phyloP scores from a whole-genome alignment of 2,113 vertebrate species.

The Felis chaus region DNA sequence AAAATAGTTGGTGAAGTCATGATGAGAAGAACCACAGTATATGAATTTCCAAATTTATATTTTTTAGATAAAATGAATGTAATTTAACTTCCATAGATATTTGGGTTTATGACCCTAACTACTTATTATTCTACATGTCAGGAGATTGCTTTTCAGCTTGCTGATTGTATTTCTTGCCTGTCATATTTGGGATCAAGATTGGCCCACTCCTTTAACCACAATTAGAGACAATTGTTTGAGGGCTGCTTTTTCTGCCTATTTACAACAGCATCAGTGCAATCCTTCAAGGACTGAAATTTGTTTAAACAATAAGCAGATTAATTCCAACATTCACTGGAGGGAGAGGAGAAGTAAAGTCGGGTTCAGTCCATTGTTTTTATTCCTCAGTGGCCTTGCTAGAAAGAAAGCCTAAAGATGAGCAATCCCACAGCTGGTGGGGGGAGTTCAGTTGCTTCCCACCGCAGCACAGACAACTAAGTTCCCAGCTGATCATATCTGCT shows the following conservation, averaged over 20 bases:
- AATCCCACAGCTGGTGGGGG: not conserved
- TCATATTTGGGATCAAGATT: not conserved
- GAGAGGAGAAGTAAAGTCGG: not conserved
- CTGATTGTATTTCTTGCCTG: not conserved
- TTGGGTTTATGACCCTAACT: not conserved
- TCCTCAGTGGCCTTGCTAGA: not conserved
- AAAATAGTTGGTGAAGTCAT: not conserved
- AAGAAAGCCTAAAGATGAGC: not conserved
- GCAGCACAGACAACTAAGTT: not conserved
- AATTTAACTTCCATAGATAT: not conserved
- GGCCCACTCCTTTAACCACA: not conserved
- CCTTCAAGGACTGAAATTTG: not conserved
- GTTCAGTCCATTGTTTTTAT: not conserved
- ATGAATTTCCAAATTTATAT: not conserved
- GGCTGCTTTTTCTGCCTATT: not conserved
- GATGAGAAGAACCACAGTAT: not conserved
- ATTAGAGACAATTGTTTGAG: not conserved
- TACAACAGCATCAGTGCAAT: not conserved
- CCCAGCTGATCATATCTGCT: not conserved
- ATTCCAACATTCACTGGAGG: not conserved
- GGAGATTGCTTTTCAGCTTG: not conserved
- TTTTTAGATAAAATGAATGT: not conserved
- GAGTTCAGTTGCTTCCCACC: not conserved
- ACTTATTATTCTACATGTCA: not conserved
- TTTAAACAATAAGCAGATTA: conserved; percentile 36